A percentile compares a stretch with the other conserved stretches of the same genome.
Evolutionary conservation across 2,797 vertebrate genomes (phyloP).

Genomic region (Apodemus agrarius): DNA sequence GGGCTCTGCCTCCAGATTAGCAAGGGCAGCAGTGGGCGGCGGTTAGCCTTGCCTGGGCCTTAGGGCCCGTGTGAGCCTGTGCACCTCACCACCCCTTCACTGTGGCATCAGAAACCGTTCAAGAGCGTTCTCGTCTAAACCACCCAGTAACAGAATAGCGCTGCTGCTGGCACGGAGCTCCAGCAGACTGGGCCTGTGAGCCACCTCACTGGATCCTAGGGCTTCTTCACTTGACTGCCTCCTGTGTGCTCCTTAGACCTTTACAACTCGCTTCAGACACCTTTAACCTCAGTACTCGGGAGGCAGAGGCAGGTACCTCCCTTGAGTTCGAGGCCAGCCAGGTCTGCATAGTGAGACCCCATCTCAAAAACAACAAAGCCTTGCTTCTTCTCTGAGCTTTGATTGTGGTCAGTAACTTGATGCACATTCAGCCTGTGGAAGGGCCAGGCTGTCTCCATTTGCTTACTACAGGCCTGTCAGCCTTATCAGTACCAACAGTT

Average conservation of each 20-base stretch:
- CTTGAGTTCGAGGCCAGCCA: neutral
- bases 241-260: neutral
- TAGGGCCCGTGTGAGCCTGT: neutral
- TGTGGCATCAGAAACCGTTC: neutral
- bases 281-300: neutral
- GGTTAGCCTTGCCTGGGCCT: neutral
- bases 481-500: neutral
- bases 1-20: constrained; percentile 31
- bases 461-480: neutral
- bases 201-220: constrained; percentile 18
- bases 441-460: neutral
- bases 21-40: neutral
- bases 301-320: neutral
- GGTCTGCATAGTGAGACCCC: neutral
- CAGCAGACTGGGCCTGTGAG: neutral
- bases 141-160: neutral
- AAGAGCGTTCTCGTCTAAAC: neutral
- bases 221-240: neutral
- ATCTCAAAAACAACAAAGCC: neutral
- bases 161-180: neutral
- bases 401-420: neutral
- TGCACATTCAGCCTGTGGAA: neutral
- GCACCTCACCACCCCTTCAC: neutral
- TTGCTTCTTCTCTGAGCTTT: neutral
- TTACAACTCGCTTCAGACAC: neutral